Evolutionary conservation across 2,888 invertebrate species (phyloP).

Genomic region (Sesia bembeciformis): DNA sequence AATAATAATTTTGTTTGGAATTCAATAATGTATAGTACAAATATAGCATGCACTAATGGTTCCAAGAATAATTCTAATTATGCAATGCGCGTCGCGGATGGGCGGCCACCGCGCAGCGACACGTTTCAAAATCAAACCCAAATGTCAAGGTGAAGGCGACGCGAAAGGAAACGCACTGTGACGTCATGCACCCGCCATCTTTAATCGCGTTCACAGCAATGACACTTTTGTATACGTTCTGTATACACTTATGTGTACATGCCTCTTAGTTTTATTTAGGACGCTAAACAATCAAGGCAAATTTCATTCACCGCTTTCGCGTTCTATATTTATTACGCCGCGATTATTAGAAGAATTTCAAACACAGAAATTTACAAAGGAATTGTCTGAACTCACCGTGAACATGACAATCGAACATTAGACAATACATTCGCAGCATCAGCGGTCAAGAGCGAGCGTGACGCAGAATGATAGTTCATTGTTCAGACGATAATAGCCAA

Average conservation of each 20-base stretch:
- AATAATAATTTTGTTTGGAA: too few relatives aligned
- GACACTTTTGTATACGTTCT: not conserved
- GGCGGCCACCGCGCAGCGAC: slow-evolving; percentile 34
- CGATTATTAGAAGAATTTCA: not conserved
- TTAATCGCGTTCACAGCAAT: slow-evolving; percentile 18
- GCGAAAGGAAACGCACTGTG: slow-evolving; percentile 61
- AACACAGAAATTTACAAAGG: not conserved
- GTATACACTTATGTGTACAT: slow-evolving; percentile 16
- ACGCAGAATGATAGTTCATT: slow-evolving; percentile 1
- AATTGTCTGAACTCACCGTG: not conserved
- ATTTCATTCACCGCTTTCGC: slow-evolving; percentile 14
- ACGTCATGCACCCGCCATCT: slow-evolving; percentile 61
- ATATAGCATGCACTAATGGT: not conserved
- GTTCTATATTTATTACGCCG: slow-evolving; percentile 15
- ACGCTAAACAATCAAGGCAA: slow-evolving; percentile 24
- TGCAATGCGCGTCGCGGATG: slow-evolving; percentile 19
- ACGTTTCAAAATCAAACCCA: slow-evolving; percentile 60
- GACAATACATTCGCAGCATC: not conserved
- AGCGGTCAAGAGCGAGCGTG: slow-evolving; percentile 7
- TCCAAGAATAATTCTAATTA: slow-evolving; percentile 5
- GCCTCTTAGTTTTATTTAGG: slow-evolving; percentile 33
- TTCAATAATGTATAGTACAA: too few relatives aligned
- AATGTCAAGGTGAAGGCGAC: slow-evolving; percentile 68
- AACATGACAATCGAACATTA: not conserved
- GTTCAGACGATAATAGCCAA: not conserved